Base-by-base conservation (phyloP, 2,888 invertebrate genomes). In the Blera fallax region DNA sequence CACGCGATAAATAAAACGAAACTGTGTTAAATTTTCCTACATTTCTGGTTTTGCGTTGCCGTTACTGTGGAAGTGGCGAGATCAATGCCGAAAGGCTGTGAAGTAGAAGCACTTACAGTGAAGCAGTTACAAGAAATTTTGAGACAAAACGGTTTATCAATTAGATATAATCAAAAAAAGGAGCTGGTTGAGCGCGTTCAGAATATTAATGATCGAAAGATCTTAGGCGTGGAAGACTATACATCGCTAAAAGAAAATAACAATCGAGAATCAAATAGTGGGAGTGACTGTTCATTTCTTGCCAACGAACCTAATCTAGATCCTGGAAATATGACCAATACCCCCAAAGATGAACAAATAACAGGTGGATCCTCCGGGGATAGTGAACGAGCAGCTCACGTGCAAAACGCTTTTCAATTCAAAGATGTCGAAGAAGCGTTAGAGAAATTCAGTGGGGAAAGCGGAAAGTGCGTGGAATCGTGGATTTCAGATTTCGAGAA, bases 401-500 rank as follows among this genome's bases (percentile, higher is more conserved):
- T 48, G 11, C 21, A 72, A 21, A 48, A 58, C 34, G 8, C 60
- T 11, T 62, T 52, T 16, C 73, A 43, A 43, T 62, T 62, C 24
- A 52, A 52, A 14, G 83, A 73, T 48, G 73, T 74, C 8, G 70
- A 74, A 62, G 73, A 74, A 37, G 65, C 78, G 6, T 16, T 83
- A 18, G 67, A 77, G 14, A 64, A 65, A n/a, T 74, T 64, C 21
- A 74, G 29, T 21, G 69, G 69, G 7, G 62, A 81, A 69, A 27
- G 45, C 5, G 81, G 70, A 4, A 69, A 82, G 70, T 29, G 54
- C 29, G 40, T 65, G 0, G 72, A 64, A 14, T n/a, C 76, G 29
- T 77, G 77, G 70, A 69, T 82, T 10, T 45, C 56, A 0, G 76
- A 76, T 29, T 76, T 82, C 29, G 70, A 82, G 29, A 70, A 14